Percentiles rank a stretch among this genome's conserved stretches.
Evolutionary conservation across 2,797 vertebrate genomes (phyloP).

Genomic region (Crocodylus rhombifer): DNA sequence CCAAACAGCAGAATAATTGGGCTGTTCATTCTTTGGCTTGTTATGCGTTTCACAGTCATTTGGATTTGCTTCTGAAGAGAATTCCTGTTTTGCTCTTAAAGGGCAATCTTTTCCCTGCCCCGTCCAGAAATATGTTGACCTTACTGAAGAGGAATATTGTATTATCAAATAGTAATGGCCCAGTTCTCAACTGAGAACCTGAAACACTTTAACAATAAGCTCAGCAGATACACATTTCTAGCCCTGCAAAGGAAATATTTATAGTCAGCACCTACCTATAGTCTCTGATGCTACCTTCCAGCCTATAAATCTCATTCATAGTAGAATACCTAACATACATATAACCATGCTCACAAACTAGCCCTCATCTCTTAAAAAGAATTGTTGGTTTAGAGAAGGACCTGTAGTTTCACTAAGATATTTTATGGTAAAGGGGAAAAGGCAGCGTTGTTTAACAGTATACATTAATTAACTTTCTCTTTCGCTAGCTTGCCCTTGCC

Average conservation of each 20-base stretch:
- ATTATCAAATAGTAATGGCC: not conserved
- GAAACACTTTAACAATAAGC: not conserved
- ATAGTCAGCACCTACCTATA: not conserved
- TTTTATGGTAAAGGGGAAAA: not conserved
- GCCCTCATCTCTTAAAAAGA: not conserved
- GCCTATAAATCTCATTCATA: not conserved
- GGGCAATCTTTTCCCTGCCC: constrained; percentile 10
- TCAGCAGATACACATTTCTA: not conserved
- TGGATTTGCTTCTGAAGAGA: constrained; percentile 10
- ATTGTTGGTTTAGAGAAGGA: not conserved
- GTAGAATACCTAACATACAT: not conserved
- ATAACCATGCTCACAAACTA: not conserved
- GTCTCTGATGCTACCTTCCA: not conserved
- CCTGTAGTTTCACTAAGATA: not conserved
- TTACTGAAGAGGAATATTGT: not conserved
- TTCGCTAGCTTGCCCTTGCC: not conserved
- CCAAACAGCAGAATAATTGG: not conserved
- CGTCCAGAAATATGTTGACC: constrained; percentile 30
- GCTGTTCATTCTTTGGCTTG: not conserved
- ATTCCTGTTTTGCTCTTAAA: constrained; percentile 30
- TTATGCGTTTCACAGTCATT: not conserved
- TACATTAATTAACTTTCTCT: not conserved
- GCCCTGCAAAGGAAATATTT: constrained; percentile 32
- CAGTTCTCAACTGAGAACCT: not conserved
- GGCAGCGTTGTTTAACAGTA: not conserved